Base-by-base conservation (phyloP, 2,113 vertebrate genomes). In the Chinchilla lanigera region DNA sequence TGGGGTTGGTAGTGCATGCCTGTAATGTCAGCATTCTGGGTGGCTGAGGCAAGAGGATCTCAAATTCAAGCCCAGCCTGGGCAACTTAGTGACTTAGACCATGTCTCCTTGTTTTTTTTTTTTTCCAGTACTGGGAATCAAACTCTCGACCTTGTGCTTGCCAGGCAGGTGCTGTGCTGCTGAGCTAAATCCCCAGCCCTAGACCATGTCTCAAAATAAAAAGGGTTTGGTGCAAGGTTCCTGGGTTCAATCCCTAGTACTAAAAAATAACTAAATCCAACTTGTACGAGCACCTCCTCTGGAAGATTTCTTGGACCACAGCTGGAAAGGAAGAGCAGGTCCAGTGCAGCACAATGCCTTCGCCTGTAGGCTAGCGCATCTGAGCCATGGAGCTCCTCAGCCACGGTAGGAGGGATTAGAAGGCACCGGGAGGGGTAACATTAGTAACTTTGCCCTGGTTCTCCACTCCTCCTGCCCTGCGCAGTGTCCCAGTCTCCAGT, bases 401-500 rank as follows among this genome's bases (percentile, higher is more conserved):
- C 13, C 14, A 2, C 1, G 20, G 20, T 28, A 1, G 38, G 14
- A 30, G 20, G 0, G 0, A 65, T 47, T 26, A 50, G 73, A n/a
- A 33, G 24, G 26, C 44, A 47, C 9, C 1, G 10, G 47, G 14
- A 38, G 14, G 22, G 65, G 35, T n/a, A 17, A 47, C 54, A 14
- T n/a, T 60, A 8, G 3, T 63, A 86, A 56, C 41, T 38, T 30
- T 75, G 9, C 2, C 47, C 12, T 9, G 14, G 50, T 52, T 81
- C 35, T 7, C 47, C 9, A 9, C 20, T n/a, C 8, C 6, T 30
- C 11, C 11, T 1, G 20, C 4, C 63, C 7, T 86, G 30, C 30
- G 95, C 44, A 33, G n/a, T 98, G 98, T 58, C 98, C 98, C 58
- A 98, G 97, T 94, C 98, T 80, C 60, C 97, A 98, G 95, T 98